phyloP scores from a whole-genome alignment of 2,797 vertebrate species.

The Sebastolobus altivelis region DNA sequence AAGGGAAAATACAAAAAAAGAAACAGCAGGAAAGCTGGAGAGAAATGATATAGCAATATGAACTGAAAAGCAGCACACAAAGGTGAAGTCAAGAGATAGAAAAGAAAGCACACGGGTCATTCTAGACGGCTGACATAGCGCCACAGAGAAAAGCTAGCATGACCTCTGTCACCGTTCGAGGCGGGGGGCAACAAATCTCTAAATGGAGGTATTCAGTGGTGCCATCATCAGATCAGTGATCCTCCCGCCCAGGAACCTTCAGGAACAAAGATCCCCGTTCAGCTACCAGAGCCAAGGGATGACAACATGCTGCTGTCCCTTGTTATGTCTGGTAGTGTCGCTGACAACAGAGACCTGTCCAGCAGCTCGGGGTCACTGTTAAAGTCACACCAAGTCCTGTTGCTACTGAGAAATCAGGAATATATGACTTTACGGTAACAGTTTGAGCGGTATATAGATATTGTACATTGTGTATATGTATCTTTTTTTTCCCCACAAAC shows the following conservation, averaged over 20 bases:
- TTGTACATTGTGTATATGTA: background rate
- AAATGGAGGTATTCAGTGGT: slow-evolving; percentile 73
- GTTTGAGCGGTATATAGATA: background rate
- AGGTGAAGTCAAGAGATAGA: background rate
- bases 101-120: slow-evolving; percentile 18
- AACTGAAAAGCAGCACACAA: background rate
- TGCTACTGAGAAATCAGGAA: background rate
- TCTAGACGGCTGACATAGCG: slow-evolving; percentile 37
- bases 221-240: slow-evolving; percentile 56
- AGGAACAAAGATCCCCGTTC: slow-evolving; percentile 70
- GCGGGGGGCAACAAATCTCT: slow-evolving; percentile 43
- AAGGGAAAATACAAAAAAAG: background rate
- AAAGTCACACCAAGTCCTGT: background rate
- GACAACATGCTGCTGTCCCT: slow-evolving; percentile 49
- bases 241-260: slow-evolving; percentile 54
- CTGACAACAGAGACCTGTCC: slow-evolving; percentile 12
- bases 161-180: slow-evolving; percentile 44
- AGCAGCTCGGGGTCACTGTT: slow-evolving; percentile 39
- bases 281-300: slow-evolving; percentile 26
- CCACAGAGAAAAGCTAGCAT: slow-evolving; percentile 31
- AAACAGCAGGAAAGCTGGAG: background rate
- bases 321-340: slow-evolving; percentile 31
- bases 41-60: background rate
- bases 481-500: background rate
- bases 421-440: background rate